A percentile compares a stretch with the other conserved stretches of the same genome.
Evolutionary conservation across 2,797 vertebrate genomes (phyloP).

Genomic region (Tragelaphus oryx): DNA sequence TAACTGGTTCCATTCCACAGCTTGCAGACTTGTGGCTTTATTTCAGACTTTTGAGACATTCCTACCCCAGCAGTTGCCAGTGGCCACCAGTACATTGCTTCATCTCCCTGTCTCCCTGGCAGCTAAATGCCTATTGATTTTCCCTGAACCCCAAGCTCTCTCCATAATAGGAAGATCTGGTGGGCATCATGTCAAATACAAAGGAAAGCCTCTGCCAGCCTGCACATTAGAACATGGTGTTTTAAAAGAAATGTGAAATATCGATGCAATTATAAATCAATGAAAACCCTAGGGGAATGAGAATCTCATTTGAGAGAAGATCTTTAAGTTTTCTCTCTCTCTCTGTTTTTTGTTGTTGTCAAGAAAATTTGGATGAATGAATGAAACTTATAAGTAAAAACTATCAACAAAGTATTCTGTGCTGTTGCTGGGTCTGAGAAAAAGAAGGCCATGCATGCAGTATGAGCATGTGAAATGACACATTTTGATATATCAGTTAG

Average conservation of each 20-base stretch:
- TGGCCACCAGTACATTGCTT: not conserved
- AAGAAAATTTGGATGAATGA: constrained; percentile 15
- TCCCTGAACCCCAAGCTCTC: not conserved
- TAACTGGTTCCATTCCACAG: not conserved
- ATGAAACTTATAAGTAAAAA: constrained; percentile 14
- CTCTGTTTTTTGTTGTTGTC: not conserved
- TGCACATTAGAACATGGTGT: not conserved
- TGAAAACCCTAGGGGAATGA: constrained; percentile 38
- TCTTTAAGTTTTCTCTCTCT: not conserved
- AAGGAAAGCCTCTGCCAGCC: not conserved
- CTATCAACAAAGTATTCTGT: not conserved
- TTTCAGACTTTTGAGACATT: not conserved
- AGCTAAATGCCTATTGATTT: constrained; percentile 28
- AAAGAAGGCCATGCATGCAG: not conserved
- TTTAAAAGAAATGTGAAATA: constrained; percentile 48
- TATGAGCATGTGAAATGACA: not conserved
- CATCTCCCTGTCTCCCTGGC: not conserved
- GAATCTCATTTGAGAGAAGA: constrained; percentile 36
- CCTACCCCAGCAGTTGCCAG: not conserved
- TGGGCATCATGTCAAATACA: not conserved
- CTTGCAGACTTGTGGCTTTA: not conserved
- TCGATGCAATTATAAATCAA: constrained; percentile 23
- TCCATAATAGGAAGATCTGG: not conserved
- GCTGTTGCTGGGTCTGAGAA: not conserved
- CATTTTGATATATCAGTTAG: not conserved